Base-by-base conservation (phyloP, 1,140 invertebrate genomes). In the Ptiloglossa arizonensis region DNA sequence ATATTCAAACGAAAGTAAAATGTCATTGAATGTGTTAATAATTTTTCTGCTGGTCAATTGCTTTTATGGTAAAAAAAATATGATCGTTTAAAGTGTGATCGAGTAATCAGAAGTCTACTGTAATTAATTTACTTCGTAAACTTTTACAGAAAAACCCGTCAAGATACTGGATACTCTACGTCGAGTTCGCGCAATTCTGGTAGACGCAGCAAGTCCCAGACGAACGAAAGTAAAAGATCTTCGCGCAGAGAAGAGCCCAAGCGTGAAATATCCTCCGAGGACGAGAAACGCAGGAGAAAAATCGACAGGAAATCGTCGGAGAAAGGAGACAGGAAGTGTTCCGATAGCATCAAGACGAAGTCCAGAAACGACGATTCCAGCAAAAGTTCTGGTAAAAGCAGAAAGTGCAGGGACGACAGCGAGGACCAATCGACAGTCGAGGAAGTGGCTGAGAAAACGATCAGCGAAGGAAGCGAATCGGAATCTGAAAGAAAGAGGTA, bases 101-200 rank as follows among this genome's bases (percentile, higher is more conserved):
- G n/a, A n/a, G n/a, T n/a, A n/a, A n/a, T n/a, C n/a, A n/a, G n/a
- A n/a, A n/a, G n/a, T n/a, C n/a, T n/a, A n/a, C n/a, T n/a, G n/a
- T n/a, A n/a, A n/a, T n/a, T n/a, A n/a, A n/a, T n/a, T n/a, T n/a
- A n/a, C n/a, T n/a, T n/a, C n/a, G n/a, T 52, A 4, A 78, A 48
- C 54, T n/a, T n/a, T 56, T n/a, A 82, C 62, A 93, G 93, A 59
- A 93, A 90, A 69, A 90, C 89, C 11, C 89, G 93, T 9, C 95
- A 95, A 86, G 95, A 95, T 72, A 95, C 94, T 0, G 94, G 94
- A 24, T 95, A 95, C 80, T 95, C 94, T 0, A 95, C 95, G 11
- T 94, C 94, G 24, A 95, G 94, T 86, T 95, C 94, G 0, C 93
- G 94, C 70, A 93, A 90, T 56, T 93, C 90, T 8, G 87, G 81